A percentile compares a stretch with the other conserved stretches of the same genome.
Evolutionary conservation across 2,797 vertebrate genomes (phyloP).

Genomic region (Spheniscus humboldti): DNA sequence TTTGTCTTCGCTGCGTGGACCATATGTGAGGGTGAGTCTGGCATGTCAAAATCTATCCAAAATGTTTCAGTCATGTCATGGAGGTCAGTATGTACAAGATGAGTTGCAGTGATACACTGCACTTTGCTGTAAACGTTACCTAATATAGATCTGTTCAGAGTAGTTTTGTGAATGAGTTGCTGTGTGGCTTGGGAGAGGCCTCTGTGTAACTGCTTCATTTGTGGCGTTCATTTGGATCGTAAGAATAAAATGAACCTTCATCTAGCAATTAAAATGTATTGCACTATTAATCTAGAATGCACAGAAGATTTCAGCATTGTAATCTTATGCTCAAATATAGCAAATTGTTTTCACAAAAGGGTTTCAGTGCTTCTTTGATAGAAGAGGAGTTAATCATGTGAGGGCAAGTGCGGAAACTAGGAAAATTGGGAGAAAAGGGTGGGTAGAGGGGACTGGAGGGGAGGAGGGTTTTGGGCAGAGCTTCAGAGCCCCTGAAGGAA

Average conservation of each 20-base stretch:
- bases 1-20: neutral
- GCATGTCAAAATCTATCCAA: accelerated
- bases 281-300: neutral
- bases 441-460: neutral
- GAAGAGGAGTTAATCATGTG: neutral
- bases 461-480: neutral
- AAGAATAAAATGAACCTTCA: neutral
- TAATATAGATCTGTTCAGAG: neutral
- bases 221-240: neutral
- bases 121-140: neutral
- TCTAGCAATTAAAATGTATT: neutral
- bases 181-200: slow-evolving; percentile 7
- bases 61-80: neutral
- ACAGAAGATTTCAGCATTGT: neutral
- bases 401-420: neutral
- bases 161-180: neutral
- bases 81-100: neutral
- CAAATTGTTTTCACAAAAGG: neutral
- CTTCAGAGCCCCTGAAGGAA: accelerated
- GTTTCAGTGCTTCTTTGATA: neutral
- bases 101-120: neutral
- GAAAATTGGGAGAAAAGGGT: neutral
- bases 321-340: neutral
- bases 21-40: accelerated
- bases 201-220: neutral